Evolutionary conservation across 2,888 invertebrate genomes (phyloP), one percentile per base, ranked within the genome.

Genomic region (Rhagium mordax): DNA sequence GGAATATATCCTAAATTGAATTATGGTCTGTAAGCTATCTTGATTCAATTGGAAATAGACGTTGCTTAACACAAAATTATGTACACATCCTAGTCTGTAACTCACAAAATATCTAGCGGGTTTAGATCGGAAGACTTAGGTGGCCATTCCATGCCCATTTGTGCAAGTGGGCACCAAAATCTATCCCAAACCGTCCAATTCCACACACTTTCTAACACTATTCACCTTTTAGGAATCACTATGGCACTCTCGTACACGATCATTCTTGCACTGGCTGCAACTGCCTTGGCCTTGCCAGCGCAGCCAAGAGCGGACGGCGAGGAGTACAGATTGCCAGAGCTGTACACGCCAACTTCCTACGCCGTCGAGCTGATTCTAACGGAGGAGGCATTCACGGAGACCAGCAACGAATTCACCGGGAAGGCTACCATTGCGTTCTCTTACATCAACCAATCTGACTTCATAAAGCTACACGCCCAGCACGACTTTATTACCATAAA

Each of bases 261-360:
- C 13, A 53, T 53, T 21, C 6, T 20, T 6, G 21, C 21, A 3
- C n/a, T 53, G 20, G 53, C 24, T n/a, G n/a, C 13, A 53, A 24
- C 53, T 13, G 7, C 21, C 21, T n/a, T 33, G 24, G 4, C 20
- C 3, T 13, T 61, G 7, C n/a, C 59, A 13, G 16, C 59, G 8
- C 82, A 88, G 86, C 0, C 18, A 47, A 55, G 49, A 4, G n/a
- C n/a, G n/a, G n/a, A n/a, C n/a, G n/a, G n/a, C n/a, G n/a, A n/a
- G n/a, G 80, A 82, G 3, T 90, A 89, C 79, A 88, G 91, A 10
- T 84, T 92, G 0, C 89, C 90, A 0, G 86, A 83, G 0, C 86
- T 88, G 0, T 88, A 92, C 0, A 72, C 68, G 0, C 93, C 93
- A 0, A 78, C 76, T 0, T 85, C 85, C 10, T 94, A 93, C 76